phyloP scores from a whole-genome alignment of 2,113 vertebrate genomes.

The Hydrochoerus hydrochaeris region DNA sequence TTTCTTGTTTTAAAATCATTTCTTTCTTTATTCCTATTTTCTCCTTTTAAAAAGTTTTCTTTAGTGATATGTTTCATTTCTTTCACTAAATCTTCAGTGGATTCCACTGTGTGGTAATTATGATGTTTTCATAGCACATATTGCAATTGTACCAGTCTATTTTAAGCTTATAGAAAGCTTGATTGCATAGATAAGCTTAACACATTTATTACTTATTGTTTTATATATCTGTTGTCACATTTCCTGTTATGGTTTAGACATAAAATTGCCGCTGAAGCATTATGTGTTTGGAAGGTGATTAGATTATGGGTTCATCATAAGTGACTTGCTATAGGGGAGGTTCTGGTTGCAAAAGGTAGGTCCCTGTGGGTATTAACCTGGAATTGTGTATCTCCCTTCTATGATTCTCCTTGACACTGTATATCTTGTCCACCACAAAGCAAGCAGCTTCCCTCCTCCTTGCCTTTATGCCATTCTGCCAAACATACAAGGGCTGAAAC shows the following conservation, averaged over 20 bases:
- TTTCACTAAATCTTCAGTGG: background rate
- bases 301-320: background rate
- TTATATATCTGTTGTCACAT: background rate
- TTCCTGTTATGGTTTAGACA: background rate
- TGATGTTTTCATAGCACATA: background rate
- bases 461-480: background rate
- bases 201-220: background rate
- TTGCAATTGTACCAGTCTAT: background rate
- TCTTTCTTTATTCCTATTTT: background rate
- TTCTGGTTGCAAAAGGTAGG: background rate
- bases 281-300: background rate
- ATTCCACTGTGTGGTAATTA: background rate
- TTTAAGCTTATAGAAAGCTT: background rate
- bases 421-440: background rate
- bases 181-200: background rate
- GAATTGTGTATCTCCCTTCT: background rate
- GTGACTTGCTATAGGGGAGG: background rate
- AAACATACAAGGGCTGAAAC: background rate
- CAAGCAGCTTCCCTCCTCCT: background rate
- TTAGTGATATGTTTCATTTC: background rate
- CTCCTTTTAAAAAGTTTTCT: background rate
- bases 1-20: background rate
- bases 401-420: background rate
- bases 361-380: background rate
- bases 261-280: background rate